phyloP scores from a whole-genome alignment of 2,888 invertebrate genomes.

The Pachydiplax longipennis region DNA sequence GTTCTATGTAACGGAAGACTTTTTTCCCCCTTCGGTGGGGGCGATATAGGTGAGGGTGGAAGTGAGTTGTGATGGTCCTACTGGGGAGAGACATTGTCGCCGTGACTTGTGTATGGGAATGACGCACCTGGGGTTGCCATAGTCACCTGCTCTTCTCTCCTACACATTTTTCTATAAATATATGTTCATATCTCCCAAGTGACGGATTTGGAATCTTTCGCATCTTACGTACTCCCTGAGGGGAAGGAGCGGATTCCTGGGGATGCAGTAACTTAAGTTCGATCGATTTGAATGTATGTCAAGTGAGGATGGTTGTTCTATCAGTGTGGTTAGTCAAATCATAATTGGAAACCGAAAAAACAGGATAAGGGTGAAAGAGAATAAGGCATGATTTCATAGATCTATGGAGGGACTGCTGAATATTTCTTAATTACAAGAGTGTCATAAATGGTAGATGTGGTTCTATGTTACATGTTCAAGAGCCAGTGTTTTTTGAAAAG shows the following conservation, averaged over 20 bases:
- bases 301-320: not conserved
- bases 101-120: not conserved
- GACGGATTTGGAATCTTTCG: not conserved
- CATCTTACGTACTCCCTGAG: not conserved
- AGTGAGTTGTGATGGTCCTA: not conserved
- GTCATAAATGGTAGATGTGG: too few relatives aligned
- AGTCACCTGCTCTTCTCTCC: not conserved
- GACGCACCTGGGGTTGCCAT: constrained; percentile 16
- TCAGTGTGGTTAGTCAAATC: not conserved
- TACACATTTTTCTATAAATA: not conserved
- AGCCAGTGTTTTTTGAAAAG: too few relatives aligned
- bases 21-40: not conserved
- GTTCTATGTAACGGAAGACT: not conserved
- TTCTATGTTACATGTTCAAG: too few relatives aligned
- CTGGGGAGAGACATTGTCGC: not conserved
- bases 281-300: too few relatives aligned
- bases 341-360: too few relatives aligned
- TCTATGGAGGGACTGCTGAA: too few relatives aligned
- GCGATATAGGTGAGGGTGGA: not conserved
- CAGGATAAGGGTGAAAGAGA: too few relatives aligned
- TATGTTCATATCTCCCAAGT: not conserved
- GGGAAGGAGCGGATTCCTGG: not conserved
- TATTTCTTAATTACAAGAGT: too few relatives aligned
- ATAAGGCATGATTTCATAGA: too few relatives aligned
- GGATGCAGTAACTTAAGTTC: not conserved